These are phyloP conservation scores for Salvelinus alpinus DNA, from an alignment of 2,113 vertebrate species.

Conservation along the genomic window DNA sequence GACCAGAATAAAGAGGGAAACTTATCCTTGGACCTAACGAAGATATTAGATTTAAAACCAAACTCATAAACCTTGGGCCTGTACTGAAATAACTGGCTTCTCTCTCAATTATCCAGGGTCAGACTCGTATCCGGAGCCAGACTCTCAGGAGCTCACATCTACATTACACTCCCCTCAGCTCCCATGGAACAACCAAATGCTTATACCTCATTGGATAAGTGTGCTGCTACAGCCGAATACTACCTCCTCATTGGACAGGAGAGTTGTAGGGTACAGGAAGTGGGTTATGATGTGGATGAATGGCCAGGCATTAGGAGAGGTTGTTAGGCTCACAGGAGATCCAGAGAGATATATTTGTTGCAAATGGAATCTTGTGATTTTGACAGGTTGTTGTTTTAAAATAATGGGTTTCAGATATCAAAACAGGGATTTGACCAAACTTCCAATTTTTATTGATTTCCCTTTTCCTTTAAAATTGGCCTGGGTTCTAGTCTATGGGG, in stretches of 20 bases:
- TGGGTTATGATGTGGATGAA: constrained; percentile 23
- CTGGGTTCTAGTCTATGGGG: constrained; percentile 9
- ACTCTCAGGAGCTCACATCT: constrained; percentile 54
- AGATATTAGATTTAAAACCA: constrained; percentile 69
- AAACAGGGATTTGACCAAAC: constrained; percentile 46
- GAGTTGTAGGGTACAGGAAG: constrained; percentile 31
- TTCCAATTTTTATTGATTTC: constrained; percentile 48
- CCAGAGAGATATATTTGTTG: constrained; percentile 6
- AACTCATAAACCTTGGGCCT: constrained; percentile 57
- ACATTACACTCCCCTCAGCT: constrained; percentile 45
- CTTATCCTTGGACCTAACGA: constrained; percentile 60
- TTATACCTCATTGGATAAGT: constrained; percentile 36
- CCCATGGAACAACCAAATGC: constrained; percentile 37
- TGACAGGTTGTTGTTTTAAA: constrained; percentile 29
- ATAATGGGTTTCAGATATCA: constrained; percentile 48
- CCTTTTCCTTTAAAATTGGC: constrained; percentile 38
- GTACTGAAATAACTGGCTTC: constrained; percentile 66
- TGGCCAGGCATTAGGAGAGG: neutral
- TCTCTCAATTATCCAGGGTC: constrained; percentile 57
- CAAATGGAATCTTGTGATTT: constrained; percentile 29
- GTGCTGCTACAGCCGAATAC: constrained; percentile 11
- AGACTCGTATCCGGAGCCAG: constrained; percentile 73
- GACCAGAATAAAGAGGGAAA: constrained; percentile 48
- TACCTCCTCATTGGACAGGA: constrained; percentile 25
- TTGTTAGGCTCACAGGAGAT: constrained; percentile 5